phyloP scores from a whole-genome alignment of 1,140 invertebrate species.

The Drosophila kepulauana region DNA sequence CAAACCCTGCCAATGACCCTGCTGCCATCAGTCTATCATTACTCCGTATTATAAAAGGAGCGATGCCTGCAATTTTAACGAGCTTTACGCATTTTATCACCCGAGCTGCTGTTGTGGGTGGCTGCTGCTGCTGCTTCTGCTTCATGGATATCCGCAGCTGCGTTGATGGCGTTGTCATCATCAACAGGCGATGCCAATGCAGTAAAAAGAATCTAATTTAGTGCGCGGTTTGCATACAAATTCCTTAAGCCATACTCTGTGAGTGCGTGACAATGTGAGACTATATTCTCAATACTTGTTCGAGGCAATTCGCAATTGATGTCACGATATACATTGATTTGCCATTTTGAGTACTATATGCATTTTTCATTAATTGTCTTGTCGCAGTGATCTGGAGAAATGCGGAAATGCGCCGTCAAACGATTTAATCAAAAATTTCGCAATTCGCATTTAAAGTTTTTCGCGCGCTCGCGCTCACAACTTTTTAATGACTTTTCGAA shows the following conservation, averaged over 20 bases:
- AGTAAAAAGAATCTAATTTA: slow-evolving; percentile 84
- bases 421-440: slow-evolving; percentile 72
- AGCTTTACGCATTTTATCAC: slow-evolving; percentile 79
- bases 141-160: slow-evolving; percentile 37
- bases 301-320: slow-evolving; percentile 69
- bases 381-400: slow-evolving; percentile 40
- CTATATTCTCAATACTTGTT: slow-evolving; percentile 4
- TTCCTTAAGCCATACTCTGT: slow-evolving; percentile 21
- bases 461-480: slow-evolving; percentile 41
- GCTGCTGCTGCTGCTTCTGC: background rate
- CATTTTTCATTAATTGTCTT: slow-evolving; percentile 82
- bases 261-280: slow-evolving; percentile 64
- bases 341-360: slow-evolving; percentile 63
- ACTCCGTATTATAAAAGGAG: slow-evolving; percentile 71
- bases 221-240: slow-evolving; percentile 84
- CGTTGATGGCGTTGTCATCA: slow-evolving; percentile 49
- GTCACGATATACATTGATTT: slow-evolving; percentile 84
- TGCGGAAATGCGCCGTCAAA: slow-evolving; percentile 36
- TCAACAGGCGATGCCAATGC: slow-evolving; percentile 66
- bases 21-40: slow-evolving; percentile 59
- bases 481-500: slow-evolving; percentile 81
- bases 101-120: slow-evolving; percentile 13
- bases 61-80: slow-evolving; percentile 80
- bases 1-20: background rate
- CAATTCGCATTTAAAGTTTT: slow-evolving; percentile 72